Evolutionary conservation across 2,113 vertebrate genomes (phyloP).

Genomic region (Leptocoma aspasia): DNA sequence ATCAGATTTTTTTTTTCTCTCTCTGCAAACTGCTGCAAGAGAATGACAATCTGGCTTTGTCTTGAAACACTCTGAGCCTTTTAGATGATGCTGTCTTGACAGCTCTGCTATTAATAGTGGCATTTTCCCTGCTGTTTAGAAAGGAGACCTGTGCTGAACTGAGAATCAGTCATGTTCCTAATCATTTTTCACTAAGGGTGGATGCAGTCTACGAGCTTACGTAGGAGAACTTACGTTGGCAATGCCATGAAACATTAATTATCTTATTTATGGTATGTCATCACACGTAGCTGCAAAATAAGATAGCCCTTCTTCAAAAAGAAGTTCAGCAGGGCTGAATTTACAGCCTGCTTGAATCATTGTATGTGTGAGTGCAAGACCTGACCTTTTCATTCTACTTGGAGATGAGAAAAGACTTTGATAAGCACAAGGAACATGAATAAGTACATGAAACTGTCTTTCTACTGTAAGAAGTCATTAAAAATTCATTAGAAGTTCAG

Average conservation of each 20-base stretch:
- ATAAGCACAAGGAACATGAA: background rate
- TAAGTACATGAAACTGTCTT: background rate
- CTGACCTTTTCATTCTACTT: background rate
- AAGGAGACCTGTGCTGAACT: conserved; percentile 4
- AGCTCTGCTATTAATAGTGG: conserved; percentile 56
- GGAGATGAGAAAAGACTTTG: background rate
- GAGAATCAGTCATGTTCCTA: background rate
- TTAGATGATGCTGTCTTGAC: conserved; percentile 47
- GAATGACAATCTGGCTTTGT: conserved; percentile 50
- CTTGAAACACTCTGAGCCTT: conserved; percentile 43
- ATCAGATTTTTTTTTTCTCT: background rate
- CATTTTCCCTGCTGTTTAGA: conserved; percentile 20
- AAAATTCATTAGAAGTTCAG: background rate
- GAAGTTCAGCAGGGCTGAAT: background rate
- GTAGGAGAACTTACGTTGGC: background rate
- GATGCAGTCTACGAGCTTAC: background rate
- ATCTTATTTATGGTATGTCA: background rate
- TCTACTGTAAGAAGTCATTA: background rate
- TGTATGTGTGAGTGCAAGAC: background rate
- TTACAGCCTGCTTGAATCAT: background rate
- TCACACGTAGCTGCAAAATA: background rate
- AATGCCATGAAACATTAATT: background rate
- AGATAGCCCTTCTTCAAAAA: background rate
- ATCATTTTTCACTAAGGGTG: background rate
- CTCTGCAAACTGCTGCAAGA: background rate